phyloP scores from a whole-genome alignment of 2,888 invertebrate genomes.

The Drosophila ochracea region DNA sequence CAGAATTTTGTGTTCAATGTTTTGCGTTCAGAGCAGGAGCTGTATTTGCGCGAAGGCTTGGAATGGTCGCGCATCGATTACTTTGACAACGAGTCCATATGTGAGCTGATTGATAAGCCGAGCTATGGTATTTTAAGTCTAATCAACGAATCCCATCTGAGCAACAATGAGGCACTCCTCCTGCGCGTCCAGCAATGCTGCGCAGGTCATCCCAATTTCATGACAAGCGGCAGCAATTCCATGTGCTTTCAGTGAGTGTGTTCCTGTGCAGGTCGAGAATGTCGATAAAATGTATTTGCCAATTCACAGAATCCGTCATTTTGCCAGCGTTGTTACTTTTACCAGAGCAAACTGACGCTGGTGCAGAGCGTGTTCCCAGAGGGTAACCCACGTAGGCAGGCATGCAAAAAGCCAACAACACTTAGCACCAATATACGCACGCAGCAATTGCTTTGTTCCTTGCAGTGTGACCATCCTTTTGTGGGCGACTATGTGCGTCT shows the following conservation, averaged over 20 bases:
- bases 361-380: conserved; percentile 91
- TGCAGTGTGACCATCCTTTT: conserved; percentile 94
- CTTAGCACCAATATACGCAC: conserved; percentile 91
- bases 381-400: conserved; percentile 89
- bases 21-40: conserved; percentile 89
- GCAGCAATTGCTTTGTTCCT: conserved; percentile 85
- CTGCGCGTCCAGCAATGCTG: conserved; percentile 91
- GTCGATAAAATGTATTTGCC: neutral
- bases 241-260: conserved; percentile 88
- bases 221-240: conserved; percentile 87
- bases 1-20: conserved; percentile 85
- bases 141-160: conserved; percentile 90
- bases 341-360: conserved; percentile 90
- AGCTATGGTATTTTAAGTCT: conserved; percentile 91
- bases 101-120: conserved; percentile 92
- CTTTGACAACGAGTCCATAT: conserved; percentile 91
- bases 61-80: conserved; percentile 93
- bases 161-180: conserved; percentile 89
- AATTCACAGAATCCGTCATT: conserved; percentile 90
- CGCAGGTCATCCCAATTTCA: conserved; percentile 89
- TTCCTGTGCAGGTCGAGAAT: neutral
- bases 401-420: conserved; percentile 88
- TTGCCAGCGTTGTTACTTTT: conserved; percentile 93
- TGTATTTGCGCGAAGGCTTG: conserved; percentile 92
- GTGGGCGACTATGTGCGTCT: conserved; percentile 95